Evolutionary conservation across 1,140 invertebrate genomes (phyloP).

Genomic region (Holcopasites calliopsidis): DNA sequence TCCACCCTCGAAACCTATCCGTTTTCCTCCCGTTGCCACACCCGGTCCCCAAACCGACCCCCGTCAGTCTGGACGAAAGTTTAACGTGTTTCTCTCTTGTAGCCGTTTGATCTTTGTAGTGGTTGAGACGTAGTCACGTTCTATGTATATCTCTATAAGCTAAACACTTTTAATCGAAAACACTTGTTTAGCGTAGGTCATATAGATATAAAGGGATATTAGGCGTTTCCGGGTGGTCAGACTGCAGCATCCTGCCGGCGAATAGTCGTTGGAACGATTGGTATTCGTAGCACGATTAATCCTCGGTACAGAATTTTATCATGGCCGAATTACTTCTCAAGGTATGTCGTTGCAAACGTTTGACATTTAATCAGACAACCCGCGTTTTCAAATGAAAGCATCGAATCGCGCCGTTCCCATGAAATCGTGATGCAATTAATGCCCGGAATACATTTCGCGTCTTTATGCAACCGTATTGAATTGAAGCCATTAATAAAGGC

Average conservation of each 20-base stretch:
- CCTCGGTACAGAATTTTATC: no score
- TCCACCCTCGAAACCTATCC: neutral
- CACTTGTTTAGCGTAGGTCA: slow-evolving; percentile 67
- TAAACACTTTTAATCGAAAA: slow-evolving; percentile 74
- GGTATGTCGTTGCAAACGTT: neutral
- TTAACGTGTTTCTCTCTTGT: slow-evolving; percentile 71
- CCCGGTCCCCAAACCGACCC: slow-evolving; percentile 39
- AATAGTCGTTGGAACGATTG: no score
- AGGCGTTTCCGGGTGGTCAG: slow-evolving; percentile 57
- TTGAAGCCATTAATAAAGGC: neutral
- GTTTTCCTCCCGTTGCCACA: slow-evolving; percentile 41
- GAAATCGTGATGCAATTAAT: neutral
- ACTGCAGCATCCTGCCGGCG: slow-evolving; percentile 43
- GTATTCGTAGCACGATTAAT: no score
- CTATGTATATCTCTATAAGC: slow-evolving; percentile 76
- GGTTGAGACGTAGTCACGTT: slow-evolving; percentile 71
- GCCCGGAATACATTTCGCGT: neutral
- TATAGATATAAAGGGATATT: slow-evolving; percentile 62
- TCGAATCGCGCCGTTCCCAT: neutral
- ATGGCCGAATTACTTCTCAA: neutral
- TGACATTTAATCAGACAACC: neutral
- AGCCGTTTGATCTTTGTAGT: slow-evolving; percentile 73
- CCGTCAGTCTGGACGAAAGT: slow-evolving; percentile 63
- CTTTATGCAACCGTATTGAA: neutral
- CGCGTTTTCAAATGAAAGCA: neutral